These are phyloP conservation scores for Lamprotornis superbus DNA, from an alignment of 2,113 vertebrate genomes.

Conservation along the genomic window DNA sequence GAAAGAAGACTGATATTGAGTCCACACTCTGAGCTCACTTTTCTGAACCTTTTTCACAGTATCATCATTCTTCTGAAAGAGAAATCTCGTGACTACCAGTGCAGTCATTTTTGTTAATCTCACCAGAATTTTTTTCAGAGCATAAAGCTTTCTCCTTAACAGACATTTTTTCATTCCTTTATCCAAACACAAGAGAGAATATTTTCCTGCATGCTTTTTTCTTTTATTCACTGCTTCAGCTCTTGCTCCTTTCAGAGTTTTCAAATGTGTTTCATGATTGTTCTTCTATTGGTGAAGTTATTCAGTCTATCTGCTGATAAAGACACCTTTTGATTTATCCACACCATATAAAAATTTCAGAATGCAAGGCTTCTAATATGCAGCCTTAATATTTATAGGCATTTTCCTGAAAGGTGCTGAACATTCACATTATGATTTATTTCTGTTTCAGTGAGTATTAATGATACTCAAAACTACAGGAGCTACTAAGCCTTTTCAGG, in stretches of 20 bases:
- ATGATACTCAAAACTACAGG: background rate
- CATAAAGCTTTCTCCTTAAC: background rate
- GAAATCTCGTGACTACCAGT: background rate
- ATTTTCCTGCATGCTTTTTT: background rate
- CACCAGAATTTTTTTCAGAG: background rate
- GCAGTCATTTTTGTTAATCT: background rate
- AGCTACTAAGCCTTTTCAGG: background rate
- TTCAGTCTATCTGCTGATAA: background rate
- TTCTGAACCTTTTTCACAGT: background rate
- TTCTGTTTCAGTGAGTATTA: background rate
- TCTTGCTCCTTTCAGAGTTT: background rate
- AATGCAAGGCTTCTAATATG: background rate
- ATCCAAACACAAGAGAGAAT: background rate
- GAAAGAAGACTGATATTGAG: background rate
- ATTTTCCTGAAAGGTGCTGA: background rate
- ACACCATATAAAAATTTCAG: background rate
- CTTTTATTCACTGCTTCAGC: background rate
- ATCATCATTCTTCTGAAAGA: background rate
- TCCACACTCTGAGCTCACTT: background rate
- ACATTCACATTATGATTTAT: background rate
- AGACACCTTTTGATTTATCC: background rate
- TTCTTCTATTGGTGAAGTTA: background rate
- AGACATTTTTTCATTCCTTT: background rate
- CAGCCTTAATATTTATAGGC: background rate
- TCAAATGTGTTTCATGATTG: background rate